Base-by-base conservation (phyloP, 2,888 invertebrate species). In the Neoitamus cyanurus region DNA sequence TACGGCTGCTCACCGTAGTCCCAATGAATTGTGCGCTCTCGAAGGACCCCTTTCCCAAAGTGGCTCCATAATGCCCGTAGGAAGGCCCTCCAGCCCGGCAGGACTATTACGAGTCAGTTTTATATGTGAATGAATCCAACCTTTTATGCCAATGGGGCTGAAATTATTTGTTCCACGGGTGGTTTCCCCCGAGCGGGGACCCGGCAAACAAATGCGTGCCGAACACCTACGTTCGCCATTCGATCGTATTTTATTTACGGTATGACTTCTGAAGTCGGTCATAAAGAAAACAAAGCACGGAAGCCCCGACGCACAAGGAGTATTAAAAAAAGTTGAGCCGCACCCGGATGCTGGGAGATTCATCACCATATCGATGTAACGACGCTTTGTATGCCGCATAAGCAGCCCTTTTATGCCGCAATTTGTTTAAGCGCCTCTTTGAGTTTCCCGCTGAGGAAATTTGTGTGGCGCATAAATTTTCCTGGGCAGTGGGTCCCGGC, bases 81-180 rank as follows among this genome's bases (percentile, higher is more conserved):
- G 48, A 78, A 77, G 42, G 42, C 11, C 46, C 42, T 46, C 46
- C 9, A 77, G 25, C 28, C 34, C 15, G 31, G n/a, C 25, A 11
- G 78, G 78, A 42, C 78, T 78, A 78, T 78, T 58, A 58, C 48
- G 58, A 25, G 20, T 25, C 42, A 48, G 28, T 78, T 78, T 48
- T 78, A 78, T 78, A 48, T 58, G 48, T 78, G 34, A 31, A 78
- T 58, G 78, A 30, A 42, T 78, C 48, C 58, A 30, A 78, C 78
- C 78, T 78, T 78, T 78, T 78, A 78, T 30, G 48, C 78, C 78
- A 78, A 78, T 78, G 78, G 48, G 34, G 78, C 58, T 78, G 78
- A 78, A 78, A 58, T 78, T 78, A 78, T 78, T 78, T 78, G 78
- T 78, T 78, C 75, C 25, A 20, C 31, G 75, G 75, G 11, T 28